Evolutionary conservation across 2,888 invertebrate species (phyloP).

Genomic region (Agrotis clavis): DNA sequence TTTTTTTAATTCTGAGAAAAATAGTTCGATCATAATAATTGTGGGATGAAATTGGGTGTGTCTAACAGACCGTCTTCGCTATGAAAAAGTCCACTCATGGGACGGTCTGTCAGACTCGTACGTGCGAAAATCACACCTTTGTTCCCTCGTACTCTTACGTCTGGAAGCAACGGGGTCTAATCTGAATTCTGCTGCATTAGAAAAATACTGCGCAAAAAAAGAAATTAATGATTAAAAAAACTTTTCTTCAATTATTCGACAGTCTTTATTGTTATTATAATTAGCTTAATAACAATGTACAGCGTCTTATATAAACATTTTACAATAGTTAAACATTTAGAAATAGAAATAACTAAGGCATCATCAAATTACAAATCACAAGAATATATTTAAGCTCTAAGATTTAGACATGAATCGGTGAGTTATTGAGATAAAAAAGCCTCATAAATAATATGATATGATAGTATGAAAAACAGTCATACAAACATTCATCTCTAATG

Average conservation of each 20-base stretch:
- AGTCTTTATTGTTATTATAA: constrained; percentile 87
- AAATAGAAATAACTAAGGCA: constrained; percentile 71
- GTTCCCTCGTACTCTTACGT: too few species aligned
- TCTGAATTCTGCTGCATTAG: too few species aligned
- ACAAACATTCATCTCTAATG: background rate
- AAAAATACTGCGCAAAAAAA: too few species aligned
- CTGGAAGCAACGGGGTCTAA: too few species aligned
- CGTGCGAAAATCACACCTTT: too few species aligned
- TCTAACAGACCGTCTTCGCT: too few species aligned
- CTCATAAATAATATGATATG: constrained; percentile 68
- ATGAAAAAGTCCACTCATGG: too few species aligned
- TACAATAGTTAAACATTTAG: constrained; percentile 68
- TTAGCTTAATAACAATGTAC: constrained; percentile 82
- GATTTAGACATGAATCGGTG: constrained; percentile 74
- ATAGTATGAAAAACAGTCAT: constrained; percentile 18
- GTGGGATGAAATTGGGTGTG: too few species aligned
- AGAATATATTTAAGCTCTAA: constrained; percentile 67
- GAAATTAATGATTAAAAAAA: background rate
- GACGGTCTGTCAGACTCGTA: too few species aligned
- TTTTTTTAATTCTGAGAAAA: too few species aligned
- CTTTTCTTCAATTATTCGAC: constrained; percentile 71
- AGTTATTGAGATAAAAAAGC: constrained; percentile 73
- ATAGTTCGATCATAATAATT: too few species aligned
- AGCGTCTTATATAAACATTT: constrained; percentile 76
- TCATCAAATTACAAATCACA: constrained; percentile 69